Conservation (phyloP, 2,888 invertebrate species). For the Melieria crassipennis region DNA sequence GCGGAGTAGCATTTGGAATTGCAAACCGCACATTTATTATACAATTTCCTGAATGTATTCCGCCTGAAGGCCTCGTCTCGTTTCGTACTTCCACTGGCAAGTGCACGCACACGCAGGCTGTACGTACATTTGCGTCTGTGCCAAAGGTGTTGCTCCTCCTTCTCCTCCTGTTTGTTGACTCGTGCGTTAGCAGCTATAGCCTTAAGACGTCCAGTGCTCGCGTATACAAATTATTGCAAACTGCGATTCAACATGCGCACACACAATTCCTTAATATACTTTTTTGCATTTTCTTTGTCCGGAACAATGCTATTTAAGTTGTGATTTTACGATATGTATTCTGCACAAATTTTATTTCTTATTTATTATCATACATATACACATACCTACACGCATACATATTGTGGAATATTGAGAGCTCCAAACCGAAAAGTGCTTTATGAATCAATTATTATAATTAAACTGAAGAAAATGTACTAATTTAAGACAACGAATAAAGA, state of each 20-base stretch:
- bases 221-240: neutral
- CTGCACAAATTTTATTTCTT: neutral
- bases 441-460: conserved; percentile 18
- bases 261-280: conserved; percentile 17
- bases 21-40: no score
- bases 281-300: conserved; percentile 24
- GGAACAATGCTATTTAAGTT: no score
- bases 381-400: conserved; percentile 12
- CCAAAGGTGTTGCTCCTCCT: no score
- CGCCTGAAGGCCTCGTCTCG: no score
- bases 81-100: no score
- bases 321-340: neutral
- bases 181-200: no score
- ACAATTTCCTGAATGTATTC: no score
- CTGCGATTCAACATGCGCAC: no score
- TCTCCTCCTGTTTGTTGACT: no score
- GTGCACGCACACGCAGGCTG: no score
- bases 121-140: no score
- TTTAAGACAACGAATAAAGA: conserved; percentile 35
- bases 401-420: conserved; percentile 16
- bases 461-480: conserved; percentile 21
- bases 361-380: neutral
- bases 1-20: conserved; percentile 22
- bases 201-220: conserved; percentile 21
- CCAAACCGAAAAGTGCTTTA: conserved; percentile 24